phyloP scores from a whole-genome alignment of 1,140 invertebrate genomes.

The Tachypleus tridentatus region DNA sequence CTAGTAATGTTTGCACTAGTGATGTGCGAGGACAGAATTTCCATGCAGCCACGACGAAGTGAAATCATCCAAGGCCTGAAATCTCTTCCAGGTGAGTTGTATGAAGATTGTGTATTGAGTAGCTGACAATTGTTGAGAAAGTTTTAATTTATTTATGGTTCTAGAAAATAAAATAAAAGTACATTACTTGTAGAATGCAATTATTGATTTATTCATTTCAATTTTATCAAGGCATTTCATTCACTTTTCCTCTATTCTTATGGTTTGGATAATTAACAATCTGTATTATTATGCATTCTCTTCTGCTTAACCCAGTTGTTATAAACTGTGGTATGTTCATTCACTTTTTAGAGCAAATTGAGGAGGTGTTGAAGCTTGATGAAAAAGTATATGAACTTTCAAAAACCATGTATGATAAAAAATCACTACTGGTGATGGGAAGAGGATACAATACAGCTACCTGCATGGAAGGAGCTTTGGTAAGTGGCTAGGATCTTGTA shows the following conservation, averaged over 20 bases:
- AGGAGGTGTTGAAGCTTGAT: constrained; percentile 68
- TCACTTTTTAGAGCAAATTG: constrained; percentile 36
- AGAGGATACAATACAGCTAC: constrained; percentile 98
- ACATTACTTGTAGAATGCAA: too few relatives aligned
- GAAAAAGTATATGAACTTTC: constrained; percentile 73
- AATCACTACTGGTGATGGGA: constrained; percentile 95
- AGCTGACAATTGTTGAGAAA: too few relatives aligned
- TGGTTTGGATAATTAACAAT: too few relatives aligned
- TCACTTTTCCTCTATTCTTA: too few relatives aligned
- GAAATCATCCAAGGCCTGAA: constrained; percentile 88
- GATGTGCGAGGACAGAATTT: constrained; percentile 95
- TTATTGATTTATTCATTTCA: too few relatives aligned
- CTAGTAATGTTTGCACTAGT: constrained; percentile 98
- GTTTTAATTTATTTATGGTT: not conserved
- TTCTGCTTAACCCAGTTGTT: too few relatives aligned
- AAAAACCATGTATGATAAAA: constrained; percentile 85
- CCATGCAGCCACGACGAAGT: constrained; percentile 62
- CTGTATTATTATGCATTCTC: too few relatives aligned
- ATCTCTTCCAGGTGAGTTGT: constrained; percentile 51
- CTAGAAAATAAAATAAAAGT: too few relatives aligned
- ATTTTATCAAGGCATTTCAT: too few relatives aligned
- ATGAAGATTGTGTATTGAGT: too few relatives aligned
- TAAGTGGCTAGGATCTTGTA: constrained; percentile 34
- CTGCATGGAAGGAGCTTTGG: constrained; percentile 94
- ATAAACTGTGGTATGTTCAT: too few relatives aligned